Evolutionary conservation across 2,797 vertebrate genomes (phyloP), one percentile per base, ranked within the genome.

Genomic region (Chiroxiphia lanceolata): DNA sequence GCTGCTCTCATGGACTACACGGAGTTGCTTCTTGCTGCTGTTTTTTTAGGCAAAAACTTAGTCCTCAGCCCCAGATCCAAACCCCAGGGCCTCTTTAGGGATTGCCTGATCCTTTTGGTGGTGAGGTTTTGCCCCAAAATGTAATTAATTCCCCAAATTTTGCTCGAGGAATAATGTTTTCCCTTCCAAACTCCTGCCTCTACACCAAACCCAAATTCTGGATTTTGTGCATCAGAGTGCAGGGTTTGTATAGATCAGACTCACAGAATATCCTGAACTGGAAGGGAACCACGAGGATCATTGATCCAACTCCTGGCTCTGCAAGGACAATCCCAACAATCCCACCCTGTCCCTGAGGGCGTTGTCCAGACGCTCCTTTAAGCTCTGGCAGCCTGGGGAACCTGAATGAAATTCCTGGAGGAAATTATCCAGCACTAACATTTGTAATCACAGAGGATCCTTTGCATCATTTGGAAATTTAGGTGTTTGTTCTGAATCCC

Each of bases 1-100:
- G 2, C 36, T 1, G 2, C 22, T 60, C 26, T 20, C 0, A 0
- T 29, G 56, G 53, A 19, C n/a, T 29, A 3, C 7, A 0, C 10
- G 42, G 40, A 59, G 31, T 31, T 45, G 21, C 22, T 85, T 29
- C 64, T 40, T 72, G 12, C 15, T 74, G 38, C 25, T 70, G 47
- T 4, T 8, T 47, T 61, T 77, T 44, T 31, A 63, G 54, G 38
- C 5, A 59, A 69, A 77, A 53, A 3, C 6, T 7, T 15, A 2
- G 6, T 87, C 19, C 50, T 31, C 6, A 36, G 10, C 23, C 1
- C 21, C 4, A 7, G 81, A 2, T 44, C 22, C 56, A 21, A 65
- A 63, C 10, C 20, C 54, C 57, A 65, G 12, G 4, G 36, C 7
- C 25, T 72, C 21, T 10, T 29, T 27, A 11, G 34, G 45, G 8